phyloP scores from a whole-genome alignment of 2,797 vertebrate species.

The Microhierax caerulescens region DNA sequence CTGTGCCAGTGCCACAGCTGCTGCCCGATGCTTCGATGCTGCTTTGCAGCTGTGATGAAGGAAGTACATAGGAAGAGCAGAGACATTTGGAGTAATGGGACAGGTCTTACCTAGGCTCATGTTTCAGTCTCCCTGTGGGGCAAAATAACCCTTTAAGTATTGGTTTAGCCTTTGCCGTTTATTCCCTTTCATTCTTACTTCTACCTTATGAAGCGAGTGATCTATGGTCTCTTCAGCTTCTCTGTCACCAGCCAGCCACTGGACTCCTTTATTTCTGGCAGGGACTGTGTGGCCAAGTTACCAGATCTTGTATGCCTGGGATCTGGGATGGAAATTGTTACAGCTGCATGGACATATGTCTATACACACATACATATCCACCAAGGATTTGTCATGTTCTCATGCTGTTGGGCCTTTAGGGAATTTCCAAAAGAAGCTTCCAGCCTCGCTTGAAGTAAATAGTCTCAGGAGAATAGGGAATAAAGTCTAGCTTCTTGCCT shows the following conservation, averaged over 20 bases:
- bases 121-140: not conserved
- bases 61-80: not conserved
- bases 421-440: constrained; percentile 12
- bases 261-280: not conserved
- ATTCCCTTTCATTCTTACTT: not conserved
- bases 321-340: not conserved
- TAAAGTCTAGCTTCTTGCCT: not conserved
- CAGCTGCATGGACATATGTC: not conserved
- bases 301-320: not conserved
- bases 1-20: not conserved
- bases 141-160: not conserved
- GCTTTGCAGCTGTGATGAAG: not conserved
- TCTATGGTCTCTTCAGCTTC: not conserved
- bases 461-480: not conserved
- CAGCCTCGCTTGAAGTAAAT: not conserved
- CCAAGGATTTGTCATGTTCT: not conserved
- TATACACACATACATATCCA: not conserved
- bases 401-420: not conserved
- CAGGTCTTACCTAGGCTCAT: not conserved
- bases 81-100: not conserved
- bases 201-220: not conserved
- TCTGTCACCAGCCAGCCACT: not conserved
- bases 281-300: not conserved
- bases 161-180: not conserved
- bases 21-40: no score